Base-by-base conservation (phyloP, 2,888 invertebrate species). In the Trilocha varians region DNA sequence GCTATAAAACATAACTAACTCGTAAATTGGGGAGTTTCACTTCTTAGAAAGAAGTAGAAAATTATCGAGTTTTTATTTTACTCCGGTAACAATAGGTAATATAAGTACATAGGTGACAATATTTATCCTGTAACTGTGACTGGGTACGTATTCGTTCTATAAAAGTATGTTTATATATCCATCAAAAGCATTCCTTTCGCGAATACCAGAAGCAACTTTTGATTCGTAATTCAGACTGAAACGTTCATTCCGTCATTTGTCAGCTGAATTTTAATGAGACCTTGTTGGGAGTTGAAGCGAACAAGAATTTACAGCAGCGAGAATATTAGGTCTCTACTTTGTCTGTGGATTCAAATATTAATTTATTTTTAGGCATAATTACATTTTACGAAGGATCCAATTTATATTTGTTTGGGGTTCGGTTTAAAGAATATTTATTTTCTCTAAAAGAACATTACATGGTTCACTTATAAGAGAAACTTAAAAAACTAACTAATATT, bases 181-280 rank as follows among this genome's bases (percentile, higher is more conserved):
- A 25, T 25, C 25, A 25, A 9, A 25, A 25, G 25, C 11, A 25
- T 25, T 25, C 25, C 25, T 25, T 25, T 43, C 43, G 49, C 46
- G 44, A 38, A 49, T 48, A 49, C 44, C 44, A 43, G 38, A 42
- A 39, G 37, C 46, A 50, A 55, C 43, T 57, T 59, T 53, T 47
- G 45, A 50, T 57, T 52, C 48, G 40, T 43, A 49, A 59, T 59
- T 54, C 50, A 45, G 57, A 54, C 50, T 55, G 39, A 42, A 40
- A 38, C 52, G 52, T 51, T 54, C 55, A 54, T 57, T 60, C 55
- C 40, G 47, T 43, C 51, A 47, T 54, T 57, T 53, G 41, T 47
- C 41, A 36, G 41, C 44, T 52, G 52, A 60, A 59, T 62, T 53
- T 57, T 53, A 57, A 64, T 56, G 47, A 41, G 41, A 42, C 38